phyloP scores from a whole-genome alignment of 2,797 vertebrate species.

The Triplophysa bombifrons region DNA sequence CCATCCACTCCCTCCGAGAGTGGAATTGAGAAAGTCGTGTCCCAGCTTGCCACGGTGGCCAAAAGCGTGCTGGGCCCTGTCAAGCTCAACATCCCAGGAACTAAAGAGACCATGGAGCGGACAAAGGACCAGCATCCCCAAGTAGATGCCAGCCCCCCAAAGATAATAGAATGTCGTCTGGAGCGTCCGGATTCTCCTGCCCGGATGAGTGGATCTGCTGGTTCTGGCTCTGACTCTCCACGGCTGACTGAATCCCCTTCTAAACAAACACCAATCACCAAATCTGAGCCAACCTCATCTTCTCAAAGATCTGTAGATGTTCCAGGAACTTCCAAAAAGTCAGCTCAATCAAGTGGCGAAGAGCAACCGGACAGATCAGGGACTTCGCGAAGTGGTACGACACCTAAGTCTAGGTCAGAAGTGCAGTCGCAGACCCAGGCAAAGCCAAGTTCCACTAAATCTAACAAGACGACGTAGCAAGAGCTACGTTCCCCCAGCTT shows the following conservation, averaged over 20 bases:
- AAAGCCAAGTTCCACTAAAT: conserved; percentile 65
- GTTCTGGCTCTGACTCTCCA: conserved; percentile 54
- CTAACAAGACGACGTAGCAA: conserved; percentile 85
- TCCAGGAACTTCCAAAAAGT: conserved; percentile 64
- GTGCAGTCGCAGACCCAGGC: conserved; percentile 51
- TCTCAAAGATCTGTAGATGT: conserved; percentile 40
- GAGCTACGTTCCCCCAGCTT: conserved; percentile 18
- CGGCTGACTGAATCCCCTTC: conserved; percentile 52
- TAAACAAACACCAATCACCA: conserved; percentile 59
- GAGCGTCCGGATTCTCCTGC: conserved; percentile 45
- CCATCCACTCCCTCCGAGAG: conserved; percentile 55
- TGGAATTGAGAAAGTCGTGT: conserved; percentile 68
- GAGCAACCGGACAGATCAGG: conserved; percentile 58
- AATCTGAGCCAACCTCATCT: conserved; percentile 60
- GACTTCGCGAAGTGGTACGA: conserved; percentile 57
- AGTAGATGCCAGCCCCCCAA: conserved; percentile 56
- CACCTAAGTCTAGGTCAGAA: conserved; percentile 66
- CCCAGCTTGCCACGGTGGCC: conserved; percentile 72
- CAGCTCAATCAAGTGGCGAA: conserved; percentile 36
- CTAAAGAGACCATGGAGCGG: conserved; percentile 66
- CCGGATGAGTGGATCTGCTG: conserved; percentile 29
- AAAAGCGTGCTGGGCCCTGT: conserved; percentile 80
- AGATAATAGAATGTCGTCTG: conserved; percentile 63
- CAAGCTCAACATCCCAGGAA: conserved; percentile 69
- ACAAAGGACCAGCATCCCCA: conserved; percentile 63